Evolutionary conservation across 1,140 invertebrate species (phyloP), one percentile per base, ranked within the genome.

Genomic region (Hyposmocoma kahamanoa): DNA sequence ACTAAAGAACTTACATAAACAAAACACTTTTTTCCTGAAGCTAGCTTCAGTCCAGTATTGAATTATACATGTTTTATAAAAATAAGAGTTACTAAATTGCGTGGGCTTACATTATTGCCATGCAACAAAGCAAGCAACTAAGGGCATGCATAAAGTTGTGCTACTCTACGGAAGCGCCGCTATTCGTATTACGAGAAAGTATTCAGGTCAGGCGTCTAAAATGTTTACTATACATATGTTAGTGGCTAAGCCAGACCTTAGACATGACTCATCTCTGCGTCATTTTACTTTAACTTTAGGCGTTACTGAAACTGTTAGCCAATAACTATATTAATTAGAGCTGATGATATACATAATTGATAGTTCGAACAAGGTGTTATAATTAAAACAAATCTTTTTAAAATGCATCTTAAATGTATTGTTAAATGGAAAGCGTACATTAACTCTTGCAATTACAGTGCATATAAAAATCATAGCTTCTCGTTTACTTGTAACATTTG

Each of bases 401-500:
- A 42, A 68, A 75, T 73, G 72, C 52, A 72, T 64, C 50, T 69
- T 67, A 67, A 68, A 81, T 84, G 76, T 80, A 82, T 81, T 79
- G 77, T 84, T 83, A 53, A 64, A 79, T 71, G 56, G 67, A 77
- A 81, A 82, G 80, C 77, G 69, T 76, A 79, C 71, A 81, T 46
- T 62, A 57, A 71, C 45, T 66, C 59, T 69, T 60, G 76, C 67
- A 59, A 67, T 76, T 86, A 84, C 74, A 62, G 79, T 84, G 77
- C 79, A 78, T 74, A 67, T 58, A 77, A 84, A 63, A 71, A 74
- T 74, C 51, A 67, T 71, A 76, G 68, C 68, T 82, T 79, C 68
- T 71, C 43, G 61, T 75, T 87, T 87, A 88, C 87, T 87, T 78
- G 79, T 74, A 51, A 77, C 75, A 63, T 88, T 87, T 50, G 87